These are phyloP conservation scores for Sinosuthora webbiana DNA, from an alignment of 2,113 vertebrate species.

Conservation along the genomic window DNA sequence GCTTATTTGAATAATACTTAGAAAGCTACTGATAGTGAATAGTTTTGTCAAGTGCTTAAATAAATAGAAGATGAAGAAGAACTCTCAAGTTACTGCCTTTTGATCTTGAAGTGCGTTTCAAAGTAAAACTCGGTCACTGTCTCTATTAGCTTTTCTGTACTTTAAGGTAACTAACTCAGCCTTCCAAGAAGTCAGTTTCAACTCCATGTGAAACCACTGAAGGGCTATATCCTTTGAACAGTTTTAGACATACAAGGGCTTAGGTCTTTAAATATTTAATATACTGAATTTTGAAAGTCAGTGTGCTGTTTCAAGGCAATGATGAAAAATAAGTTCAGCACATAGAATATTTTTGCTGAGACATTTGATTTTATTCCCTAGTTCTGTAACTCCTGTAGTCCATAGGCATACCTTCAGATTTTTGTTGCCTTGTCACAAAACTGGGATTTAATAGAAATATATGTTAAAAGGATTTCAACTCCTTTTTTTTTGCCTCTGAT, in stretches of 20 bases:
- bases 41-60: not conserved
- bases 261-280: conserved; percentile 30
- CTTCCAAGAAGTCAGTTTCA: not conserved
- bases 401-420: not conserved
- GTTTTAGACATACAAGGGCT: not conserved
- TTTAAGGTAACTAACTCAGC: not conserved
- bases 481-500: not conserved
- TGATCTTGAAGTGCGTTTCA: not conserved
- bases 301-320: not conserved
- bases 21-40: not conserved
- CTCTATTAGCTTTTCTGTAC: not conserved
- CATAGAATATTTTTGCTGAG: not conserved
- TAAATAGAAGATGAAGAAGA: not conserved
- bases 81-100: not conserved
- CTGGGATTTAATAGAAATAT: not conserved
- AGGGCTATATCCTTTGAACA: not conserved
- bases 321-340: not conserved
- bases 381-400: not conserved
- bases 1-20: not conserved
- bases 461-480: not conserved
- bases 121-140: not conserved
- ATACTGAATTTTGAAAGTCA: not conserved
- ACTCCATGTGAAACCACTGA: not conserved
- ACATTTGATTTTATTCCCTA: not conserved
- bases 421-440: not conserved